Percentiles rank a stretch among this genome's conserved stretches.
Conservation (phyloP, 2,888 invertebrate species). For the Hyposoter dolosus region DNA sequence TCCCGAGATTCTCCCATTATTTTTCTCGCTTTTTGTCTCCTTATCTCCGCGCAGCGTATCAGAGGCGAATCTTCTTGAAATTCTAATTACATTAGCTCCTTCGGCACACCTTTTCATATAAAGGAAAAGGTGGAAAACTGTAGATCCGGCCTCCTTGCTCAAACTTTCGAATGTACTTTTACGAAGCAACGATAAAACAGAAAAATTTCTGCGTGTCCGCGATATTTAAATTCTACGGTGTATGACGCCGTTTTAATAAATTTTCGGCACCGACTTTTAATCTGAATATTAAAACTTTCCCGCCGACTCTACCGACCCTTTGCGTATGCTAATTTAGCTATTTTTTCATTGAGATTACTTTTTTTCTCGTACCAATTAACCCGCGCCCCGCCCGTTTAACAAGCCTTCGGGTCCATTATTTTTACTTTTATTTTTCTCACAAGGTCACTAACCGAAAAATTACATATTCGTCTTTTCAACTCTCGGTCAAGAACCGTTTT, state of each 20-base stretch:
- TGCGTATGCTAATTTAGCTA: conserved; percentile 17
- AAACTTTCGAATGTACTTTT: conserved; percentile 28
- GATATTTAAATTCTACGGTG: not conserved
- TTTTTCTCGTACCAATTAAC: conserved; percentile 27
- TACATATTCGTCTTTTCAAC: conserved; percentile 11
- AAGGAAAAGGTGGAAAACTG: conserved; percentile 11
- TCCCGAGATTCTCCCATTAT: conserved; percentile 6
- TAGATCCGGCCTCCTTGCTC: not conserved
- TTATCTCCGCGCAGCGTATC: conserved; percentile 10
- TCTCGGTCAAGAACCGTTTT: conserved; percentile 32
- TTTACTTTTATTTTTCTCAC: conserved; percentile 9
- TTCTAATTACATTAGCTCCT: conserved; percentile 60
- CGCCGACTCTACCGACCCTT: conserved; percentile 5
- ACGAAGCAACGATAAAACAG: conserved; percentile 9
- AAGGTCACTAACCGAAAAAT: conserved; percentile 63
- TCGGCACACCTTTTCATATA: conserved; percentile 45
- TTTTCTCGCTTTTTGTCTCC: conserved; percentile 11
- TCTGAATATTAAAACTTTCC: conserved; percentile 30
- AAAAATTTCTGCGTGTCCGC: not conserved
- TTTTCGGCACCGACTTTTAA: conserved; percentile 35
- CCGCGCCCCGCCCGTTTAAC: not conserved
- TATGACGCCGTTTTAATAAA: conserved; percentile 20
- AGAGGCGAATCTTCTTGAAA: conserved; percentile 58
- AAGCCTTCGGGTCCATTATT: not conserved
- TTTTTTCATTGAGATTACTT: conserved; percentile 5